Conservation (phyloP, 2,797 vertebrate species). For the Ibycter americanus region DNA sequence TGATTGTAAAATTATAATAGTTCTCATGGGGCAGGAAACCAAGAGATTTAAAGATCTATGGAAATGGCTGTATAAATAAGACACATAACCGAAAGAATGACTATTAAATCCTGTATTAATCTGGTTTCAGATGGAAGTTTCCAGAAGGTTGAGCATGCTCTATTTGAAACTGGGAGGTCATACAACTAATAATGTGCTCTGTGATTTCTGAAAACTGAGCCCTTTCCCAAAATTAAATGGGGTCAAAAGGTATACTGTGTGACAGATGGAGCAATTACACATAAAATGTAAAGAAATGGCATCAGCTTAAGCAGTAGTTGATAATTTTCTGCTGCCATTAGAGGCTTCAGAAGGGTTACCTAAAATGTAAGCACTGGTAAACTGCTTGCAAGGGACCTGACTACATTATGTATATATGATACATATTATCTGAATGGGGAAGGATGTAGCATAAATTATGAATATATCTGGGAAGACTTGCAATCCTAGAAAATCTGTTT, state of each 20-base stretch:
- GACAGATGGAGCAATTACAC: constrained; percentile 30
- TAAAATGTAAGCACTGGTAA: background rate
- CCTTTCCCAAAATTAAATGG: background rate
- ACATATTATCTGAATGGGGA: background rate
- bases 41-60: background rate
- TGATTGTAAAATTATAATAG: background rate
- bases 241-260: background rate
- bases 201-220: constrained; percentile 1
- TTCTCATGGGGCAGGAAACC: background rate
- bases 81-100: background rate
- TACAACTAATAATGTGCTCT: background rate
- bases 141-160: background rate
- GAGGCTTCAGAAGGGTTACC: background rate
- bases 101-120: background rate
- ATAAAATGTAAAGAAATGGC: background rate
- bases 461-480: background rate
- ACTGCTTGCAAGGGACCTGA: background rate
- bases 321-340: background rate
- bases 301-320: background rate
- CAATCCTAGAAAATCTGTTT: background rate
- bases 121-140: background rate
- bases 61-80: background rate
- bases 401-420: background rate
- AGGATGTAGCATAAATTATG: background rate
- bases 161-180: background rate